These are phyloP conservation scores for Siniperca knerii DNA, from an alignment of 2,113 vertebrate species.

Conservation along the genomic window DNA sequence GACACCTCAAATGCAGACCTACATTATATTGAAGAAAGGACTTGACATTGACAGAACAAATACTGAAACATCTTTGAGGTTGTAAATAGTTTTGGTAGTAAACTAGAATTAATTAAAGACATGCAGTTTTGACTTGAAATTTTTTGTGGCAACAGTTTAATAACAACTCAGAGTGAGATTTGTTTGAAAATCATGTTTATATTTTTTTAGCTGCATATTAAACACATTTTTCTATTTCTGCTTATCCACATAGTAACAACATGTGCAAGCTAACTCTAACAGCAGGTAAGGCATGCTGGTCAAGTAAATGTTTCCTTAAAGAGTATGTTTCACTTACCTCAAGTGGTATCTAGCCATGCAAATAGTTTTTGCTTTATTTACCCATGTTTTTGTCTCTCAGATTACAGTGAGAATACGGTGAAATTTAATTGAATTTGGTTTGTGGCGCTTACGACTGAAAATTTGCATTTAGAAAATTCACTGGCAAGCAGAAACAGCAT, in stretches of 20 bases:
- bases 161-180: not conserved
- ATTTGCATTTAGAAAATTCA: not conserved
- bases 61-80: too few relatives aligned
- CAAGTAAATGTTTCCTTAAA: not conserved
- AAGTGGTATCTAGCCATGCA: not conserved
- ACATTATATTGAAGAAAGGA: not conserved
- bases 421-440: not conserved
- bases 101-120: not conserved
- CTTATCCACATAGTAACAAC: conserved; percentile 17
- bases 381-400: too few relatives aligned
- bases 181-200: too few relatives aligned
- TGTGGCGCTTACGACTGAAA: not conserved
- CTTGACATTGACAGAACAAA: not conserved
- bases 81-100: not conserved
- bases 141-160: not conserved
- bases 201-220: not conserved
- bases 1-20: not conserved
- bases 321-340: not conserved
- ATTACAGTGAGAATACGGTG: too few relatives aligned
- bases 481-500: not conserved
- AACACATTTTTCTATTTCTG: not conserved
- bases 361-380: not conserved
- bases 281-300: conserved; percentile 19
- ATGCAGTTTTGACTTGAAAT: not conserved
- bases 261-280: conserved; percentile 37